These are phyloP conservation scores for Gymnothorax reevesii DNA, from an alignment of 2,797 vertebrate species.

Conservation along the genomic window DNA sequence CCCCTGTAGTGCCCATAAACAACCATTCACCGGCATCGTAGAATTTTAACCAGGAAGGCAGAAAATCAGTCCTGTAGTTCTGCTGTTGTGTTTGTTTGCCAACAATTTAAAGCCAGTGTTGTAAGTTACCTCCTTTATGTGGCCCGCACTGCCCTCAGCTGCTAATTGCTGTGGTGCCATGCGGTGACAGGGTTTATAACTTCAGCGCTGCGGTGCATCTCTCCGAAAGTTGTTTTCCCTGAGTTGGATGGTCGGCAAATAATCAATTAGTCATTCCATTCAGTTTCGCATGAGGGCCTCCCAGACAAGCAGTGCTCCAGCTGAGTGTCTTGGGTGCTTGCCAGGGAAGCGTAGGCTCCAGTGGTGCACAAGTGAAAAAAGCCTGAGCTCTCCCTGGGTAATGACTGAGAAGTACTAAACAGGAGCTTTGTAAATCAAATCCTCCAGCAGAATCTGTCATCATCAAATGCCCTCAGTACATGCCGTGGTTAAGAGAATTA, in stretches of 20 bases:
- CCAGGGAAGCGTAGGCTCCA: not conserved
- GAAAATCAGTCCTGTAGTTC: not conserved
- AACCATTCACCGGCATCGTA: not conserved
- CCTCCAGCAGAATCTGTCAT: not conserved
- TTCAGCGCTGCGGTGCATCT: not conserved
- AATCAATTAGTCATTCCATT: constrained; percentile 38
- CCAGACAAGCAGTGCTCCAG: constrained; percentile 20
- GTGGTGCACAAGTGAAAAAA: not conserved
- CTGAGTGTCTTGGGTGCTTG: not conserved
- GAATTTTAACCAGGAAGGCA: constrained; percentile 6
- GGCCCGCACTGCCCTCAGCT: not conserved
- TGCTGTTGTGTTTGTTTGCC: not conserved
- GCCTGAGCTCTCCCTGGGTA: not conserved
- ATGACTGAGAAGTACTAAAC: not conserved
- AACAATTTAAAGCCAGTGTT: not conserved
- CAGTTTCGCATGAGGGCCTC: constrained; percentile 21
- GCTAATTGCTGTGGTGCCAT: constrained; percentile 25
- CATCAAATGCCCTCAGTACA: not conserved
- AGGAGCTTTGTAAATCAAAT: not conserved
- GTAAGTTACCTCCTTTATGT: not conserved
- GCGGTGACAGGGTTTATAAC: not conserved
- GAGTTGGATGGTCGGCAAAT: constrained; percentile 13
- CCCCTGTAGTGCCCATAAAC: not conserved
- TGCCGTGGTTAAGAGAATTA: not conserved
- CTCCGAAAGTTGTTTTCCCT: constrained; percentile 4